phyloP scores from a whole-genome alignment of 2,113 vertebrate genomes.

The Caranx melampygus region DNA sequence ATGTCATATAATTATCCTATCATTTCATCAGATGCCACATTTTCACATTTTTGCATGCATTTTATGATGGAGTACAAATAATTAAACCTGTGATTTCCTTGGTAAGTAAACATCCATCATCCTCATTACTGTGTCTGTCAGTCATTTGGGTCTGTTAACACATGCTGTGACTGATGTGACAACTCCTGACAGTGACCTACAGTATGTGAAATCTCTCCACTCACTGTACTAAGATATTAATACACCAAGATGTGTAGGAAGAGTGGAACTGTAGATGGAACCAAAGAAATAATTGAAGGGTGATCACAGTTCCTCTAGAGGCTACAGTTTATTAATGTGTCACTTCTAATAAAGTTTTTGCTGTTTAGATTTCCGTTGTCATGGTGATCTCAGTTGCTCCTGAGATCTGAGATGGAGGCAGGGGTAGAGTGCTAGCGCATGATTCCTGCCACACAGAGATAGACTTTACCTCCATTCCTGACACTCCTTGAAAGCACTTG shows the following conservation, averaged over 20 bases:
- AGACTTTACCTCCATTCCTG: conserved; percentile 28
- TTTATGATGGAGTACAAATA: background rate
- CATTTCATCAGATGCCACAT: background rate
- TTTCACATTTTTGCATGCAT: background rate
- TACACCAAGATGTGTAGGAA: conserved; percentile 26
- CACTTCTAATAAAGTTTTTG: conserved; percentile 80
- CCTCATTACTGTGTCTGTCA: background rate
- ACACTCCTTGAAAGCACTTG: conserved; percentile 5
- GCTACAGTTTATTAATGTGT: conserved; percentile 83
- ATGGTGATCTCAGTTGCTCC: conserved; percentile 77
- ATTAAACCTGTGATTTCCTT: conserved; percentile 8
- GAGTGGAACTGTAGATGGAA: conserved; percentile 35
- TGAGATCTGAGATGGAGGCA: conserved; percentile 63
- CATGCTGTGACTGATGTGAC: too few relatives aligned
- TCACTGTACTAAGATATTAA: conserved; percentile 62
- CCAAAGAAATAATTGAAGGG: conserved; percentile 69
- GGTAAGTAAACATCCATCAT: background rate
- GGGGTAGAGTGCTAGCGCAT: conserved; percentile 62
- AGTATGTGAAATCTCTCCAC: conserved; percentile 23
- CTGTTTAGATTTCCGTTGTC: conserved; percentile 77
- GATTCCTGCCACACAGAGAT: conserved; percentile 49
- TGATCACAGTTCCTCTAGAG: conserved; percentile 76
- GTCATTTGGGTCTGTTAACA: background rate
- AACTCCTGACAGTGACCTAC: conserved; percentile 25
- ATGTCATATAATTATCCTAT: background rate